Evolutionary conservation across 2,113 vertebrate species (phyloP).

Genomic region (Lonchura striata): DNA sequence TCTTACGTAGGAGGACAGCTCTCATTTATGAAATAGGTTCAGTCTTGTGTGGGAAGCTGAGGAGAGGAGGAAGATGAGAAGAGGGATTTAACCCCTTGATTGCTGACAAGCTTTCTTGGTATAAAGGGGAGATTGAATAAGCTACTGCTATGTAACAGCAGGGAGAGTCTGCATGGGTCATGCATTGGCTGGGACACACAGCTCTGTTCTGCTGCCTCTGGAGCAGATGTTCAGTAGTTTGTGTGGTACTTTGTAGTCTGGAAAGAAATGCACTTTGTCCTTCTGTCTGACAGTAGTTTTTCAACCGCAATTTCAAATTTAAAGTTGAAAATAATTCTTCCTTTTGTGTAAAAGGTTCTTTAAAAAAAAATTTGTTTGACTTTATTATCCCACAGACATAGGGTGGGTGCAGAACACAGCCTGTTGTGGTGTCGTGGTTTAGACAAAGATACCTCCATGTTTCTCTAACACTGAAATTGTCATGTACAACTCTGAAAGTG

Average conservation of each 20-base stretch:
- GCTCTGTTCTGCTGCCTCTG: neutral
- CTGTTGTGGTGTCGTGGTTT: accelerated
- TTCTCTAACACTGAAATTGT: neutral
- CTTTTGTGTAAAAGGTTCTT: neutral
- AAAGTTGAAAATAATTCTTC: neutral
- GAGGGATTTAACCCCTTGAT: slow-evolving; percentile 5
- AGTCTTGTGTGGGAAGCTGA: slow-evolving; percentile 46
- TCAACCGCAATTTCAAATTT: neutral
- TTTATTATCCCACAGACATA: neutral
- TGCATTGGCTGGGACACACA: neutral
- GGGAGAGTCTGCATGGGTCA: neutral
- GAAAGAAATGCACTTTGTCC: neutral
- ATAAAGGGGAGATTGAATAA: neutral
- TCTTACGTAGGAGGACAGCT: slow-evolving; percentile 58
- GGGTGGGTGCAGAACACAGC: neutral
- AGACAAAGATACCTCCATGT: neutral
- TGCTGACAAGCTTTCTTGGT: neutral
- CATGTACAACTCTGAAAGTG: neutral
- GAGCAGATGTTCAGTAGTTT: neutral
- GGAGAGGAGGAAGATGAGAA: slow-evolving; percentile 41
- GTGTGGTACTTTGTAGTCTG: neutral
- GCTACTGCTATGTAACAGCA: neutral
- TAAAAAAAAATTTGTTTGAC: neutral
- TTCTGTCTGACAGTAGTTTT: neutral
- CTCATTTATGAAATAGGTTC: slow-evolving; percentile 52